Evolutionary conservation across 2,113 vertebrate species (phyloP), one percentile per base, ranked within the genome.

Genomic region (Miniopterus natalensis): DNA sequence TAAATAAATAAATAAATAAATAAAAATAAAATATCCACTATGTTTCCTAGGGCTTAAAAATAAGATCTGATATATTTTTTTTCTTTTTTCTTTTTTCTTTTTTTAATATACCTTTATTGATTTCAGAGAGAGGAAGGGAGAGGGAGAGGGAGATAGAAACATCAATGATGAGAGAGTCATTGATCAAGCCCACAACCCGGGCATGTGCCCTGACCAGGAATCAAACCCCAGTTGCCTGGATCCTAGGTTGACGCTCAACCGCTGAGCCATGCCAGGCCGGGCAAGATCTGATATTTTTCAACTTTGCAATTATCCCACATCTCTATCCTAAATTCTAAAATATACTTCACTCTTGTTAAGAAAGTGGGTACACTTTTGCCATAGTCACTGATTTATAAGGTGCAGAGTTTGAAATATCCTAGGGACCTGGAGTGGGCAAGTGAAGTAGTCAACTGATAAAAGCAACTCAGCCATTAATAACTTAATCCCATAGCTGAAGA

Each of bases 361-460:
- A 65, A 17, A 42, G 8, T 45, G 3, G 45, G 12, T n/a, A n/a
- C 8, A 4, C 15, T 66, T 70, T 12, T 71, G 40, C 14, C 1
- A 6, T 4, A 21, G 3, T 9, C 25, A 31, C 12, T 23, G 45
- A 45, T 81, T 18, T 13, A 14, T 47, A 40, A 79, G 25, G 4
- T 25, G 3, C 2, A 81, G 40, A 17, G 1, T 6, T 3, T 90
- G 65, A 55, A 70, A 10, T 20, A 4, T 20, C 6, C 21, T 25
- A 4, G 12, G 5, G 10, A 6, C 93, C 55, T 11, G 1, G 2
- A 3, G 4, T 7, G n/a, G 10, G 5, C 4, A 14, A 27, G 13
- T 47, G 8, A 63, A 17, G 27, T 55, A 53, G 6, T 17, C 3
- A 81, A 42, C 1, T 55, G 5, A 65, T n/a, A 49, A 51, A 29